Evolutionary conservation across 1,140 invertebrate genomes (phyloP).

Genomic region (Eulimnadia texana): DNA sequence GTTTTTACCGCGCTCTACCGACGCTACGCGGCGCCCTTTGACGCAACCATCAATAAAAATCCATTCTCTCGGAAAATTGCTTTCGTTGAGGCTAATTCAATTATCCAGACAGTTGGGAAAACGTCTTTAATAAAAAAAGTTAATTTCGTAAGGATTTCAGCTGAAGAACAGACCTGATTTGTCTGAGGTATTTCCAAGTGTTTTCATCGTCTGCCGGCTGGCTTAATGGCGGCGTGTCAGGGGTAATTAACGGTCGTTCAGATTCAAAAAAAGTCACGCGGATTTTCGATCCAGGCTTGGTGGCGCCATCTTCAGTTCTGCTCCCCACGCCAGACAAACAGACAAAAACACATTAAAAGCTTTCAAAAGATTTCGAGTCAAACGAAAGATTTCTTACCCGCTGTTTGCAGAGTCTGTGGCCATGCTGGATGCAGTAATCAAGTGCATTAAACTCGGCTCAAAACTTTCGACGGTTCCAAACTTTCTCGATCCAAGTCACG

Average conservation of each 20-base stretch:
- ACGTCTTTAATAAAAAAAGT: too few relatives aligned
- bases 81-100: too few relatives aligned
- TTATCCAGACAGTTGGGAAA: too few relatives aligned
- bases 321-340: neutral
- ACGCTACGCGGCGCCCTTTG: too few relatives aligned
- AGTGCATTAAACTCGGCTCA: neutral
- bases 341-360: neutral
- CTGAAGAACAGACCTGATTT: too few relatives aligned
- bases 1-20: too few relatives aligned
- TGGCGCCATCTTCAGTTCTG: too few relatives aligned
- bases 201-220: conserved; percentile 42
- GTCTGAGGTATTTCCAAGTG: too few relatives aligned
- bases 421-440: neutral
- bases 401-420: neutral
- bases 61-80: too few relatives aligned
- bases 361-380: neutral
- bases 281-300: conserved; percentile 32
- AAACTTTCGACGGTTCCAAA: neutral
- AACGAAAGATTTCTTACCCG: neutral
- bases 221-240: neutral
- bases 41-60: too few relatives aligned
- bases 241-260: conserved; percentile 42
- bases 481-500: neutral
- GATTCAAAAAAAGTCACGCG: conserved; percentile 65
- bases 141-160: too few relatives aligned